These are phyloP conservation scores for Diadumene lineata DNA, from an alignment of 92 coral and sea anemone species.

Conservation along the genomic window DNA sequence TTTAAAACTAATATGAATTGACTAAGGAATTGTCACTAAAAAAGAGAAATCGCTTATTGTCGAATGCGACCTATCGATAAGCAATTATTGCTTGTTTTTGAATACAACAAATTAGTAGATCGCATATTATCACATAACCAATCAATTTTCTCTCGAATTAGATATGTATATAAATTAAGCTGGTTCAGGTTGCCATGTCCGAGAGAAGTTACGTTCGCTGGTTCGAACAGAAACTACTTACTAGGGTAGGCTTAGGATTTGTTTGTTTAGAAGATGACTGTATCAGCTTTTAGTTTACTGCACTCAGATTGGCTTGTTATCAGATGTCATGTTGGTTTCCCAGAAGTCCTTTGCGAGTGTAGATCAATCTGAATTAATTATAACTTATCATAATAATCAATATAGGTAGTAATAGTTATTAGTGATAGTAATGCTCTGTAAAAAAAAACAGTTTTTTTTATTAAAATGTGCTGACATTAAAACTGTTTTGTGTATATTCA, in stretches of 20 bases:
- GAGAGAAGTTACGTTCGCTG: neutral
- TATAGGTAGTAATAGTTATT: neutral
- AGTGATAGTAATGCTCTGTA: neutral
- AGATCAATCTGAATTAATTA: neutral
- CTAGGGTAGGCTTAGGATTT: neutral
- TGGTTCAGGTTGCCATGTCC: neutral
- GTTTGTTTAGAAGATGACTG: neutral
- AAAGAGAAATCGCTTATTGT: too few species aligned
- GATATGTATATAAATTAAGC: neutral
- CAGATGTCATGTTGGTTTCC: neutral
- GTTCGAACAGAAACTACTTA: conserved; percentile 8
- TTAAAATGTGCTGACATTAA: neutral
- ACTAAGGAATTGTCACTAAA: too few species aligned
- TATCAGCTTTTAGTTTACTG: neutral
- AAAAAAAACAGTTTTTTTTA: neutral
- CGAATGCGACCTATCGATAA: neutral
- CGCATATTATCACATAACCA: too few species aligned
- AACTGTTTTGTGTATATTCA: neutral
- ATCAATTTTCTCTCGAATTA: neutral
- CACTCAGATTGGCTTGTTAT: neutral
- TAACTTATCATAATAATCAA: too few species aligned
- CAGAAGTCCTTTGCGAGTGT: neutral
- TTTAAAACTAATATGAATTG: too few species aligned
- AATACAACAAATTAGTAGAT: too few species aligned
- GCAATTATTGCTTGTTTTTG: neutral